These are phyloP conservation scores for Ptiloglossa arizonensis DNA, from an alignment of 1,140 invertebrate genomes.

Conservation along the genomic window DNA sequence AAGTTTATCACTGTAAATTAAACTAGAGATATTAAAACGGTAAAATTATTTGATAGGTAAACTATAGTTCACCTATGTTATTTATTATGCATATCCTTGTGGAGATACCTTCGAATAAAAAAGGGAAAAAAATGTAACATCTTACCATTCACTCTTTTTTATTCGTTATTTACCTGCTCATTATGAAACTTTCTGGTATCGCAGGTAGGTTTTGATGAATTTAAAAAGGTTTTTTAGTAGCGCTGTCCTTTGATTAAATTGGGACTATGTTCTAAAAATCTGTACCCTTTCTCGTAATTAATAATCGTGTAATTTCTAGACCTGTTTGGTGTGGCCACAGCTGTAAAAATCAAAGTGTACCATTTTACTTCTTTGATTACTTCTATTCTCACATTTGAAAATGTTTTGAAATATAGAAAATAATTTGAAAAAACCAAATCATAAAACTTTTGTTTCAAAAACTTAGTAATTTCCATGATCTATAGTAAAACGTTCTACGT, in stretches of 20 bases:
- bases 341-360: neutral
- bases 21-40: too few relatives aligned
- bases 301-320: slow-evolving; percentile 11
- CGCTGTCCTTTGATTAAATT: neutral
- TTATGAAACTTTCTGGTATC: neutral
- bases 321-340: slow-evolving; percentile 15
- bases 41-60: too few relatives aligned
- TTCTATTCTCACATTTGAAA: neutral
- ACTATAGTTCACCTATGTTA: too few relatives aligned
- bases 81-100: neutral
- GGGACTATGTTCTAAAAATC: neutral
- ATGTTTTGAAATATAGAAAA: neutral
- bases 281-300: neutral
- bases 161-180: neutral
- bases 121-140: neutral
- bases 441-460: neutral
- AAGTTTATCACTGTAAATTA: too few relatives aligned
- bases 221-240: slow-evolving; percentile 22
- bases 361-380: neutral
- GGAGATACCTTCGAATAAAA: neutral
- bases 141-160: neutral
- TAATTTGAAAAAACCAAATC: too few relatives aligned
- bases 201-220: slow-evolving; percentile 49
- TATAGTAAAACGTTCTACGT: too few relatives aligned
- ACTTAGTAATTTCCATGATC: slow-evolving; percentile 21